Evolutionary conservation across 2,113 vertebrate species (phyloP).

Genomic region (Silurus asotus): DNA sequence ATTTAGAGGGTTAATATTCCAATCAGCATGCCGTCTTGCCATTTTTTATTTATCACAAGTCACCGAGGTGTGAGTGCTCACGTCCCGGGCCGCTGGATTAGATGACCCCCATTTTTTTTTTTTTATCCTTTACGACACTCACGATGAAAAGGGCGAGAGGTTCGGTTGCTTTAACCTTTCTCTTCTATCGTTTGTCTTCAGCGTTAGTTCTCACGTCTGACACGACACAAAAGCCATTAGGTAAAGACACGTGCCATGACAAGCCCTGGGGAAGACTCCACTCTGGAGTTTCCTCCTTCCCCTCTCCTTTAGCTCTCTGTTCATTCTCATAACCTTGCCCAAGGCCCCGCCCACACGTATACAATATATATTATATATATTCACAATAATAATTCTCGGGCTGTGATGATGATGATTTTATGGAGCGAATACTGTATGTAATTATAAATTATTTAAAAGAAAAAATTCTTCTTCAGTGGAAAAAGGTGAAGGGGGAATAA

Average conservation of each 20-base stretch:
- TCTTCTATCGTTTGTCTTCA: conserved; percentile 53
- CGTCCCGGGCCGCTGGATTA: conserved; percentile 74
- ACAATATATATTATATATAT: too few relatives aligned
- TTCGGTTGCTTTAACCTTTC: conserved; percentile 65
- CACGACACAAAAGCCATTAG: conserved; percentile 37
- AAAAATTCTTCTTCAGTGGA: too few relatives aligned
- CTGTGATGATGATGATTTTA: too few relatives aligned
- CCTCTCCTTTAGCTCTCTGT: background rate
- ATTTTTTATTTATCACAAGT: conserved; percentile 88
- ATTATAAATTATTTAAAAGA: too few relatives aligned
- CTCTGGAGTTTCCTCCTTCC: background rate
- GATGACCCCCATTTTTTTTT: conserved; percentile 70
- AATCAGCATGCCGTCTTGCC: conserved; percentile 74
- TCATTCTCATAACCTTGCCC: background rate
- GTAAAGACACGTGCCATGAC: conserved; percentile 14
- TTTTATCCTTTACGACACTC: conserved; percentile 54
- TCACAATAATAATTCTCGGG: too few relatives aligned
- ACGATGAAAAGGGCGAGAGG: conserved; percentile 53
- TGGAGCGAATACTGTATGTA: too few relatives aligned
- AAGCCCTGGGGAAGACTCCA: conserved; percentile 20
- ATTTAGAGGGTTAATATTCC: conserved; percentile 81
- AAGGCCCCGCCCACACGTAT: background rate
- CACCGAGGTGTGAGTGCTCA: conserved; percentile 73
- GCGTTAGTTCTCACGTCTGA: conserved; percentile 18
- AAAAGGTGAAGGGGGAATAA: too few relatives aligned